These are phyloP conservation scores for Pararge aegeria DNA, from an alignment of 1,140 invertebrate species.

Conservation along the genomic window DNA sequence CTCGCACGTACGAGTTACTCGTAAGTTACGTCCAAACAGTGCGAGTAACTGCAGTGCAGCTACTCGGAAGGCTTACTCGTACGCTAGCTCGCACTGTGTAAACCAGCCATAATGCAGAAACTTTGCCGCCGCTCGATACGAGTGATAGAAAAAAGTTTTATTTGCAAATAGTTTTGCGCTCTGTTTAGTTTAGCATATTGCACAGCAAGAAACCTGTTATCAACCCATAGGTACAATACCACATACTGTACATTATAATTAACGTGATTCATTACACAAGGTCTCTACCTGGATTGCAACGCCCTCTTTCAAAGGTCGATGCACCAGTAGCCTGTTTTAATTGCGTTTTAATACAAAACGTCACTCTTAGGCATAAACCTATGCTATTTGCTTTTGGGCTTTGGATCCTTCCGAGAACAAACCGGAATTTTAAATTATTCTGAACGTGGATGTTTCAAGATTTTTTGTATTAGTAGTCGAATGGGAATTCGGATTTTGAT, in stretches of 20 bases:
- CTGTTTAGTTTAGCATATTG: background rate
- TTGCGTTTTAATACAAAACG: background rate
- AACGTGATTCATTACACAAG: background rate
- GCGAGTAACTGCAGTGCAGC: too few relatives aligned
- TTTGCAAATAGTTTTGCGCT: too few relatives aligned
- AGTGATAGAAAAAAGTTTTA: too few relatives aligned
- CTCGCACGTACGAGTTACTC: too few relatives aligned
- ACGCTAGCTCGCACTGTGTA: too few relatives aligned
- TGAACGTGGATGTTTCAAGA: background rate
- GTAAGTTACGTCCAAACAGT: too few relatives aligned
- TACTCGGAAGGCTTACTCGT: too few relatives aligned
- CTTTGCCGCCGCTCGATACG: too few relatives aligned
- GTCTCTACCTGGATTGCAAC: conserved; percentile 2
- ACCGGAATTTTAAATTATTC: background rate
- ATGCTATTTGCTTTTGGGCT: background rate
- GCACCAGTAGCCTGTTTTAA: background rate
- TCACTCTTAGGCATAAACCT: background rate
- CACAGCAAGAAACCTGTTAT: background rate
- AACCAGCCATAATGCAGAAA: too few relatives aligned
- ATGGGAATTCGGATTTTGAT: background rate
- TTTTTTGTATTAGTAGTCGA: background rate
- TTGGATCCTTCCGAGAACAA: background rate
- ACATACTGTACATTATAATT: background rate
- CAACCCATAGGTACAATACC: background rate
- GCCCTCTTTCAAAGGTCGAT: background rate